Evolutionary conservation across 2,113 vertebrate species (phyloP), one percentile per base, ranked within the genome.

Genomic region (Ariopsis seemanni): DNA sequence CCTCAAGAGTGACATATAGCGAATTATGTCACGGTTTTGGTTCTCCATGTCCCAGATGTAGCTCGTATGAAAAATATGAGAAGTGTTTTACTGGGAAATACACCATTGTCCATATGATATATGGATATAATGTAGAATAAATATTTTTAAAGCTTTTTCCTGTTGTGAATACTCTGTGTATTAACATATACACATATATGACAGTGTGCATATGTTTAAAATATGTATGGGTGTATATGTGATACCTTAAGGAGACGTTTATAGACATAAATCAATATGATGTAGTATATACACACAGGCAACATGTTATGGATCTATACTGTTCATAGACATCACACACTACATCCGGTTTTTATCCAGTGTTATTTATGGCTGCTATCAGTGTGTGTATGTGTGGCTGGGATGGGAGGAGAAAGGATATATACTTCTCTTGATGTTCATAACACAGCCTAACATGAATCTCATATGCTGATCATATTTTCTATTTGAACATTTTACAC

Each of bases 251-350:
- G 34, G 71, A 17, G 34, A 17, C 2, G 67, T 30, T 34, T 14
- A 50, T 67, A 53, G 30, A 75, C 57, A 52, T 57, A 78, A 69
- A 57, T 52, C 82, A 60, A 71, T 88, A 91, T 90, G 65, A 86
- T 90, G 72, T 83, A 89, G 30, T 89, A 74, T 74, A 74, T 74
- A 74, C 88, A 83, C 53, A 84, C 88, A 86, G 11, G 86, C 78
- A 90, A 25, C 85, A 87, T 84, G 88, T 78, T 84, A 63, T 86
- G 88, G 42, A 74, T 53, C 15, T 92, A 85, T 88, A 90, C 42
- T 78, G 85, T 91, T 90, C 88, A 85, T 83, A 90, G 87, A 90
- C 92, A 93, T 90, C 91, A 91, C 88, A 92, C 88, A 91, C 86
- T 88, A 69, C 87, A 83, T 91, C 87, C 22, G 1, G 50, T 25